Evolutionary conservation across 1,140 invertebrate species (phyloP).

Genomic region (Cephus cinctus): DNA sequence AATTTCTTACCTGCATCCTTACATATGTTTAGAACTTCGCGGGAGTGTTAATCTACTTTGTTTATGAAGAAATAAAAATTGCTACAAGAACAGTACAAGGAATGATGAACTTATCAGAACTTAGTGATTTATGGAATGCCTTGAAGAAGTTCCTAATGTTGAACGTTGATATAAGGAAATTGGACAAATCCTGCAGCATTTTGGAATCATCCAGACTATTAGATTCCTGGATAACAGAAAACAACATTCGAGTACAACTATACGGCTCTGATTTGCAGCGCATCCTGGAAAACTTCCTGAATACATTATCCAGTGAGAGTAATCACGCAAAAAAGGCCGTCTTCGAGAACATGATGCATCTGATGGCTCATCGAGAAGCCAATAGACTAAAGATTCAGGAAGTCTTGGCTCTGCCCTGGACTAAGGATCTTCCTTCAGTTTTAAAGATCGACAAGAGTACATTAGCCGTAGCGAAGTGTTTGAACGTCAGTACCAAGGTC

Average conservation of each 20-base stretch:
- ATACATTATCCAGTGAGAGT: not conserved
- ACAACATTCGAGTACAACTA: constrained; percentile 25
- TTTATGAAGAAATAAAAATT: constrained; percentile 33
- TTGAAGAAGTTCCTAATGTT: constrained; percentile 25
- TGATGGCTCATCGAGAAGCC: constrained; percentile 34
- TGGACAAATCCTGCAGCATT: constrained; percentile 24
- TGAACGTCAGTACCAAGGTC: constrained; percentile 12
- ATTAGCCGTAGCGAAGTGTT: constrained; percentile 2
- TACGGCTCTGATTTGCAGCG: constrained; percentile 20
- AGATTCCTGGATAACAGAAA: constrained; percentile 27
- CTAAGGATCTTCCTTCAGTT: constrained; percentile 2
- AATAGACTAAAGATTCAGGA: constrained; percentile 32
- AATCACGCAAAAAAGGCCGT: constrained; percentile 1
- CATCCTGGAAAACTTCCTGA: not conserved
- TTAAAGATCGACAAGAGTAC: not conserved
- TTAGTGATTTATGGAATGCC: constrained; percentile 34
- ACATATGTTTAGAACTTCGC: constrained; percentile 38
- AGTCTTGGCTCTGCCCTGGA: constrained; percentile 35
- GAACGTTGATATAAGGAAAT: constrained; percentile 25
- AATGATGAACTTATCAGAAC: constrained; percentile 10
- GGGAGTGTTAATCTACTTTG: constrained; percentile 36
- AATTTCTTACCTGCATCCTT: no score
- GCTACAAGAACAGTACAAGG: not conserved
- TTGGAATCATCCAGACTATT: constrained; percentile 31
- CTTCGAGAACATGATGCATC: constrained; percentile 25